These are phyloP conservation scores for Eulemur coronatus DNA, from an alignment of 2,797 vertebrate genomes.

Conservation along the genomic window DNA sequence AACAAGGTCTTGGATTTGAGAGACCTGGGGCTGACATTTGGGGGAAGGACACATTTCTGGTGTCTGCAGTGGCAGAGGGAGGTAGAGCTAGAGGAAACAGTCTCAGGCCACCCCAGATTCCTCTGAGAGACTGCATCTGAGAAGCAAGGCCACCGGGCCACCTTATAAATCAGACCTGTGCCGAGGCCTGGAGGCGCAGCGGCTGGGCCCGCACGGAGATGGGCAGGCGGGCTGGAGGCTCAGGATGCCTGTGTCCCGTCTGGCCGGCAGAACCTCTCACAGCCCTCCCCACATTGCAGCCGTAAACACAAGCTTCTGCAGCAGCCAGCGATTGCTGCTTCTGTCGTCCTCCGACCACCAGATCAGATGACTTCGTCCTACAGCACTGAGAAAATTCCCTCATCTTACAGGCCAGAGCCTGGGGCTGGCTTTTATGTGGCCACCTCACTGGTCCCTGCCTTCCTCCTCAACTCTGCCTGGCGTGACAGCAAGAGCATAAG, in stretches of 20 bases:
- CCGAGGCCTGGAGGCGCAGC: background rate
- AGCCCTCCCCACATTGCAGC: background rate
- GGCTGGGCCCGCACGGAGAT: fast-evolving
- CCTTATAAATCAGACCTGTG: background rate
- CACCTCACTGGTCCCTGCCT: background rate
- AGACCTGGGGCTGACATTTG: background rate
- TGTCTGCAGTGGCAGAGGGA: background rate
- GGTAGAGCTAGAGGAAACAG: background rate
- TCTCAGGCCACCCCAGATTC: background rate
- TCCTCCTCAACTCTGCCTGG: background rate
- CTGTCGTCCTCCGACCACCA: background rate
- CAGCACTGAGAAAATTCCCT: background rate
- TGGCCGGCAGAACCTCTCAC: background rate
- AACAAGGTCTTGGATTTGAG: background rate
- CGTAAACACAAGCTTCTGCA: background rate
- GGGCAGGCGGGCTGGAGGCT: background rate
- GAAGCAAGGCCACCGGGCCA: background rate
- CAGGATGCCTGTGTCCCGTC: background rate
- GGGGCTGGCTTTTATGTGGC: background rate
- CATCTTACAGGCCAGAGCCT: background rate
- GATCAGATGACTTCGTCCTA: background rate
- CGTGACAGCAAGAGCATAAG: background rate
- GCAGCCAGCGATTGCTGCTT: background rate
- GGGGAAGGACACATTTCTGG: background rate
- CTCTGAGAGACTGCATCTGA: background rate